Evolutionary conservation across 2,113 vertebrate species (phyloP).

Genomic region (Vimba vimba): DNA sequence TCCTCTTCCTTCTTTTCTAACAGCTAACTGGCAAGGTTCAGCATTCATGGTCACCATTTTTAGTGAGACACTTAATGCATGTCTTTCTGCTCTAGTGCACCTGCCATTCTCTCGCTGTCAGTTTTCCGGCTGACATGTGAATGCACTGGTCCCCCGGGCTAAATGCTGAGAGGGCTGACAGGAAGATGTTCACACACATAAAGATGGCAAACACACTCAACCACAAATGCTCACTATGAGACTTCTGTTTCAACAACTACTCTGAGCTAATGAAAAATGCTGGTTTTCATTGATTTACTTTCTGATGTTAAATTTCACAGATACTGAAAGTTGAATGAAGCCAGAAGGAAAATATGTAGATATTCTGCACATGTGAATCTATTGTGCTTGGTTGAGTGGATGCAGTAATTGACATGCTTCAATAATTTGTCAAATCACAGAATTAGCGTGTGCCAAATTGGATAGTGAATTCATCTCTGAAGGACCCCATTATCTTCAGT

Average conservation of each 20-base stretch:
- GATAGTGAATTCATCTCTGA: conserved; percentile 10
- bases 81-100: conserved; percentile 8
- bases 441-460: conserved; percentile 15
- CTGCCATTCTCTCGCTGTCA: conserved; percentile 55
- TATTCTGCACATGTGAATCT: conserved; percentile 4
- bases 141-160: conserved; percentile 1
- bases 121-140: conserved; percentile 14
- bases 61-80: conserved; percentile 26
- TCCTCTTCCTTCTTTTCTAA: not conserved
- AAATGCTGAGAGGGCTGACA: conserved; percentile 35
- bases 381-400: conserved; percentile 17
- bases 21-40: conserved; percentile 46
- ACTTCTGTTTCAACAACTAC: not conserved
- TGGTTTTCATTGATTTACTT: not conserved
- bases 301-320: not conserved
- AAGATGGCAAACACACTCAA: conserved; percentile 16
- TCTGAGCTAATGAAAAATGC: not conserved
- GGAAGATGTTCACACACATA: conserved; percentile 33
- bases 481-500: not conserved
- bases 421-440: conserved; percentile 27
- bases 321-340: not conserved
- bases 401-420: conserved; percentile 38
- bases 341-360: not conserved
- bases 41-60: not conserved
- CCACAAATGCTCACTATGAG: conserved; percentile 12